Base-by-base conservation (phyloP, 1,140 invertebrate species). In the Portunus trituberculatus region DNA sequence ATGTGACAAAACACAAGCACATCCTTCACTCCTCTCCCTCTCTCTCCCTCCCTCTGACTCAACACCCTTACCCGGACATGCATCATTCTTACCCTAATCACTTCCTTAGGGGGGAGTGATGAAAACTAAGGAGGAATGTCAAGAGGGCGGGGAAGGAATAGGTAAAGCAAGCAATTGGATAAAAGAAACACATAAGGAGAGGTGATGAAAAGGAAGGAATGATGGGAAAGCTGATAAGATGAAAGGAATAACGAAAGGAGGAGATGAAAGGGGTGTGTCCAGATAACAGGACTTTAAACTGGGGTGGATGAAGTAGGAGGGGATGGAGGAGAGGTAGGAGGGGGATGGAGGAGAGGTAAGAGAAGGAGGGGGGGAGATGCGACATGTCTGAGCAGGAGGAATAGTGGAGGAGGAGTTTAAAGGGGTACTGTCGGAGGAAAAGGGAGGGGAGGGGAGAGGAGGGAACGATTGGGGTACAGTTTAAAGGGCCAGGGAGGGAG, bases 401-500 rank as follows among this genome's bases (percentile, higher is more conserved):
- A 76, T 8, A 1, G 67, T n/a, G 67, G 67, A 76, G 67, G 67
- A 76, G 67, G 67, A 20, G 67, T 76, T 31, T 31, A 59, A 52
- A 59, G 52, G 16, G 29, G 2, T 25, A 29, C 10, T 25, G 48
- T 14, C 0, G 39, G 29, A 32, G 48, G 90, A n/a, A 7, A 76
- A 8, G n/a, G 67, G 20, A 25, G 1, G 20, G 8, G 67, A 8
- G 1, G n/a, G 25, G 67, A 76, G 59, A 25, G 59, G 59, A 76
- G 67, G 25, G 52, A 10, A 59, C 3, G 25, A n/a, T 7, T 76
- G 6, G 67, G 67, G 67, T 76, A 76, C 67, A 76, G 67, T 76
- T 76, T n/a, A 76, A 76, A 76, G 67, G 67, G 10, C 52, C 12
- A 20, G 52, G 52, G 76, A 86, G 92, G 45, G 52, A 92, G 91